Evolutionary conservation across 1,140 invertebrate genomes (phyloP), one percentile per base, ranked within the genome.

Genomic region (Apis laboriosa): DNA sequence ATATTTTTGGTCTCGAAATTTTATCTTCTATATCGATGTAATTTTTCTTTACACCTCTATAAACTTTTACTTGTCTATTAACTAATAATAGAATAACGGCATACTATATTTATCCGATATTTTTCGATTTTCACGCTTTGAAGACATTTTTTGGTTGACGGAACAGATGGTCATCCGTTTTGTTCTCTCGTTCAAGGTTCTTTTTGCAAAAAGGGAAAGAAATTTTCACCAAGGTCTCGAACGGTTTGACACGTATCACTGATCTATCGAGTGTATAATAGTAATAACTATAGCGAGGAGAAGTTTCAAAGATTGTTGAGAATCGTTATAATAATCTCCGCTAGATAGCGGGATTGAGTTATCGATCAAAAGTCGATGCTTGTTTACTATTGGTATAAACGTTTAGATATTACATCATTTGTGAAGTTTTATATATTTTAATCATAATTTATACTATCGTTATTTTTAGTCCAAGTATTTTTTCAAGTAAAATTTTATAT

Each of bases 101-200:
- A 4, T 13, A 17, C 61, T 64, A 53, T 76, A 76, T 64, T 76
- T 64, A 64, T 17, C 2, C 2, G n/a, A 66, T 17, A 76, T 76
- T 66, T 76, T 76, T 76, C 60, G 61, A 64, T 70, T 53, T 51
- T 15, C 43, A 2, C n/a, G 43, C 68, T 51, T 19, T 19, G 17
- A 43, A 43, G 19, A 19, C 19, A 9, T 19, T 21, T 34, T 17
- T 12, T n/a, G 34, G 34, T 67, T 67, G 34, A 43, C 64, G 34
- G 64, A 67, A 43, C 34, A 34, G 64, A 21, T 15, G 34, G 21
- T 43, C 64, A 34, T 43, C 28, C 12, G 28, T 43, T 66, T 66
- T 21, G 34, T 19, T 19, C 34, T 4, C 64, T 9, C 9, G 64
- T 66, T 43, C 19, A 43, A 67, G 34, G 34, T 12, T 17, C 9